These are phyloP conservation scores for Tychaedon coryphoeus DNA, from an alignment of 2,113 vertebrate genomes.

Conservation along the genomic window DNA sequence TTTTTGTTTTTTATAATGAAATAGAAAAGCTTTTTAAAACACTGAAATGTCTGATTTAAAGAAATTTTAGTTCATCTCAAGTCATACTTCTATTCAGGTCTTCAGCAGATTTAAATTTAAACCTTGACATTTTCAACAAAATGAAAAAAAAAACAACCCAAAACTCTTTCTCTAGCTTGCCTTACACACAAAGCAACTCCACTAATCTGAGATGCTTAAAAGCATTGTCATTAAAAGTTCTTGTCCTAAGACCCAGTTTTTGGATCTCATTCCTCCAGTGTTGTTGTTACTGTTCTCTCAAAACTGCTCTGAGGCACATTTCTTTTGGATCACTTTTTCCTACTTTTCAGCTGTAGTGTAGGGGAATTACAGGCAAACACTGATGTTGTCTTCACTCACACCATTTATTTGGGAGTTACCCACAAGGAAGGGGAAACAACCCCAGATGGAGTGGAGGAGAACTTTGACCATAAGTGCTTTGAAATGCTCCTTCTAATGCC, in stretches of 20 bases:
- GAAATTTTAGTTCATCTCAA: neutral
- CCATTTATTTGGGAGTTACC: neutral
- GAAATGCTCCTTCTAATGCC: neutral
- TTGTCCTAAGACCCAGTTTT: neutral
- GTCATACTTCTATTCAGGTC: neutral
- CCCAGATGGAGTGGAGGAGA: neutral
- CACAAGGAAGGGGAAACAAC: neutral
- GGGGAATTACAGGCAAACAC: too few relatives aligned
- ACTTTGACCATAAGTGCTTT: neutral
- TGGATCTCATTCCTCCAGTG: accelerated
- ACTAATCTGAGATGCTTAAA: neutral
- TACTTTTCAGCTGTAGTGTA: neutral
- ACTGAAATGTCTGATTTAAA: neutral
- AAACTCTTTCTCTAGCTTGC: neutral
- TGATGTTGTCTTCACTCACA: neutral
- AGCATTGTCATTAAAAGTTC: neutral
- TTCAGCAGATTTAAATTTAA: neutral
- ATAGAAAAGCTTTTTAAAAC: neutral
- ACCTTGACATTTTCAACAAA: neutral
- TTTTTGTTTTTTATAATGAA: neutral
- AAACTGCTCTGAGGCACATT: neutral
- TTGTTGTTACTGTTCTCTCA: neutral
- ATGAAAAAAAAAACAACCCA: too few relatives aligned
- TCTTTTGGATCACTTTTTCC: neutral
- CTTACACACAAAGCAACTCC: neutral